Evolutionary conservation across 2,113 vertebrate species (phyloP).

Genomic region (Silurus meridionalis): DNA sequence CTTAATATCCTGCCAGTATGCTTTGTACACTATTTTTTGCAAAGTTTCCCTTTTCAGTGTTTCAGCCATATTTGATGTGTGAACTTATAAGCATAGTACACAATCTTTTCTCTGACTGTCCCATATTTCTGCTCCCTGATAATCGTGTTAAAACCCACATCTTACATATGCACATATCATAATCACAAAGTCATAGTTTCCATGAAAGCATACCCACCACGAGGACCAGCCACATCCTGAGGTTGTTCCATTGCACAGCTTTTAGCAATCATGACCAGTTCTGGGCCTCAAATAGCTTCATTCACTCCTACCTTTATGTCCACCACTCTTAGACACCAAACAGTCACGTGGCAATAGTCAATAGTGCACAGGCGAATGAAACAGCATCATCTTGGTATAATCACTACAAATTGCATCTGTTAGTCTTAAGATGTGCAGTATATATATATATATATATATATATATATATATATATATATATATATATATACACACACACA

Average conservation of each 20-base stretch:
- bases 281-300: constrained; percentile 25
- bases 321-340: constrained; percentile 11
- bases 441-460: too few species aligned
- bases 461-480: too few species aligned
- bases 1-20: background rate
- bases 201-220: constrained; percentile 56
- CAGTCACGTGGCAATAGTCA: background rate
- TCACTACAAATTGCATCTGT: background rate
- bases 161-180: constrained; percentile 53
- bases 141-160: constrained; percentile 50
- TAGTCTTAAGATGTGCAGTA: too few species aligned
- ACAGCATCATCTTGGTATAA: background rate
- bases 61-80: background rate
- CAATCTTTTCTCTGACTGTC: constrained; percentile 31
- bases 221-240: constrained; percentile 52
- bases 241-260: constrained; percentile 38
- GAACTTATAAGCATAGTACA: background rate
- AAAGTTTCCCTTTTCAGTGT: background rate
- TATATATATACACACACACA: background rate
- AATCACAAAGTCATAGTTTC: constrained; percentile 55
- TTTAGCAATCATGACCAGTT: constrained; percentile 43
- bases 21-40: background rate
- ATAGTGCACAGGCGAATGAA: background rate
- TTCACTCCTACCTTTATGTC: constrained; percentile 29
- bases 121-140: constrained; percentile 44